Evolutionary conservation across 2,113 vertebrate species (phyloP).

Genomic region (Gambusia affinis): DNA sequence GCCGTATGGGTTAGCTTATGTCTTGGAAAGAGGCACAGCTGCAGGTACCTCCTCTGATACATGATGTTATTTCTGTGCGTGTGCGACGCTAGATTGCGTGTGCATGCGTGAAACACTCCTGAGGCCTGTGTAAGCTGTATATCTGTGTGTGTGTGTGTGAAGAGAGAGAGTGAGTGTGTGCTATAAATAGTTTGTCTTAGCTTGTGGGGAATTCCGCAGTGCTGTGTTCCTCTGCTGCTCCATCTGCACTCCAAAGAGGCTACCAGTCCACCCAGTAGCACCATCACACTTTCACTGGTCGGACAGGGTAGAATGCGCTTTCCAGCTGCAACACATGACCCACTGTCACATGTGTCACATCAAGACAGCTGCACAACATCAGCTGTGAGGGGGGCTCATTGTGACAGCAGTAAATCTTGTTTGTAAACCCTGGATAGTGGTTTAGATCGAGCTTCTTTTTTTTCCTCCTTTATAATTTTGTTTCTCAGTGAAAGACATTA

Average conservation of each 20-base stretch:
- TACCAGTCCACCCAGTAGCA: conserved; percentile 56
- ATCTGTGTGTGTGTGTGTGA: conserved; percentile 37
- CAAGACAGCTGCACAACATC: conserved; percentile 45
- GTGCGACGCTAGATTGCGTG: conserved; percentile 19
- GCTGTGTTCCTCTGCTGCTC: conserved; percentile 61
- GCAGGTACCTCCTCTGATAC: conserved; percentile 21
- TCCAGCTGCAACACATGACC: conserved; percentile 34
- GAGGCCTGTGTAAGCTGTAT: conserved; percentile 50
- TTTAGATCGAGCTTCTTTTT: conserved; percentile 10
- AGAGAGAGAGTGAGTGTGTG: conserved; percentile 4
- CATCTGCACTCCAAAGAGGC: conserved; percentile 59
- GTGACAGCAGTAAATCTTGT: conserved; percentile 35
- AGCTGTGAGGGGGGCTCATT: conserved; percentile 33
- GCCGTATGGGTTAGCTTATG: not conserved
- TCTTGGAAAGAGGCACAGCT: conserved; percentile 20
- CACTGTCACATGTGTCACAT: conserved; percentile 47
- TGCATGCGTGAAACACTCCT: conserved; percentile 22
- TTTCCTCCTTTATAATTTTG: not conserved
- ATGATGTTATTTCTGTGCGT: conserved; percentile 12
- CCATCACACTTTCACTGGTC: conserved; percentile 36
- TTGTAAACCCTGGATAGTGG: conserved; percentile 35
- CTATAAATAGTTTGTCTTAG: conserved; percentile 75
- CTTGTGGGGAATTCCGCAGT: conserved; percentile 76
- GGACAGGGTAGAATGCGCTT: conserved; percentile 18
- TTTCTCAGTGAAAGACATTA: not conserved